Evolutionary conservation across 2,888 invertebrate genomes (phyloP), one percentile per base, ranked within the genome.

Genomic region (Kuschelorhynchus macadamiae): DNA sequence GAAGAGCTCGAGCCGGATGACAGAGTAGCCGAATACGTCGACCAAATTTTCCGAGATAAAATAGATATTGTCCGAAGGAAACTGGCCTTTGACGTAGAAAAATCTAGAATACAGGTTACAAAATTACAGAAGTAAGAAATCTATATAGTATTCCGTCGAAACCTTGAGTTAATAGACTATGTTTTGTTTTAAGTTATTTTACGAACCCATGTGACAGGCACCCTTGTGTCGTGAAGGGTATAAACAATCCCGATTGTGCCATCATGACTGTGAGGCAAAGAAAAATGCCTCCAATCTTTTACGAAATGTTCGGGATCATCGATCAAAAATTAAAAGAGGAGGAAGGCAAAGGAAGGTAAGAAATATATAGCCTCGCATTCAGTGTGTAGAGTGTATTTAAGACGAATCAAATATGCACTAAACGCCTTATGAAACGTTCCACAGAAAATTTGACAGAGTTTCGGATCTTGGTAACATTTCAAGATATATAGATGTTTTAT

Each of bases 81-180:
- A 79, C 79, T 91, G 30, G 91, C 90, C 0, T 92, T 89, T 77
- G 88, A 91, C 70, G 85, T 92, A 1, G 91, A 92, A 74, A 92
- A 90, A 70, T 91, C 91, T 0, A 87, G 88, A 72, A 78, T 92
- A 2, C 87, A 85, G 14, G 79, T 82, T 77, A 71, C 71, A 21
- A 82, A 83, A 72, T 61, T 79, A 32, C 61, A 65, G 18, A 70
- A 67, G 55, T 67, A 68, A 60, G 32, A 11, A 36, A 12, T 25
- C 3, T 25, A 7, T 39, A 39, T 9, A 7, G 12, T 2, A 3
- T 39, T n/a, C 3, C 5, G 3, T 14, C 39, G 11, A 9, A 2
- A 39, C 3, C 25, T 25, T 25, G 25, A 3, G 25, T 5, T 7
- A 25, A 25, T 3, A 7, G n/a, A n/a, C 17, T 18, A 7, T 30